These are phyloP conservation scores for Naso thynnoides DNA, from an alignment of 2,797 vertebrate species.

Conservation along the genomic window DNA sequence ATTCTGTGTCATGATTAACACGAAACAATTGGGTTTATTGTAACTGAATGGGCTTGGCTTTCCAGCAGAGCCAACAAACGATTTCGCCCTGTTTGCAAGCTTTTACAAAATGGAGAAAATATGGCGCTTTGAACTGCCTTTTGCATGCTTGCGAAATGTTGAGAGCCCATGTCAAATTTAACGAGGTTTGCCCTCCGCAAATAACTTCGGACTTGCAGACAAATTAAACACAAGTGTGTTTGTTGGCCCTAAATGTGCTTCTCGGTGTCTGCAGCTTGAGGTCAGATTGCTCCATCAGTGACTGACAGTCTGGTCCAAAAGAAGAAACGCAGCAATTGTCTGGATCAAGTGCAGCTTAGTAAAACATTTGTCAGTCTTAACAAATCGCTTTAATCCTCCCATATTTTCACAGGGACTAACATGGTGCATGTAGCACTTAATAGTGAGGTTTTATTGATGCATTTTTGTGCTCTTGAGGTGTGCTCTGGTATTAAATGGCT, in stretches of 20 bases:
- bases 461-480: constrained; percentile 17
- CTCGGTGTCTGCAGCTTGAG: constrained; percentile 50
- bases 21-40: neutral
- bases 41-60: constrained; percentile 4
- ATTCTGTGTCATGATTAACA: neutral
- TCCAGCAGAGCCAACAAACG: constrained; percentile 16
- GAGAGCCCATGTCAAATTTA: constrained; percentile 83
- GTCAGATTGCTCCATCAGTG: constrained; percentile 56
- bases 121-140: constrained; percentile 80
- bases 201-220: constrained; percentile 79
- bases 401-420: constrained; percentile 41
- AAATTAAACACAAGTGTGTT: constrained; percentile 81
- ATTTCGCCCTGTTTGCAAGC: constrained; percentile 23
- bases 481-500: constrained; percentile 17
- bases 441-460: constrained; percentile 15
- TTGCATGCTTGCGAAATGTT: constrained; percentile 86
- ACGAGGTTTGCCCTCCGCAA: constrained; percentile 82
- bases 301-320: constrained; percentile 30
- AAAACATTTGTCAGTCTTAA: constrained; percentile 43
- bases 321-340: constrained; percentile 20
- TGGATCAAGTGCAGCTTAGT: constrained; percentile 31
- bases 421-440: constrained; percentile 29
- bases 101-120: constrained; percentile 49
- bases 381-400: constrained; percentile 63
- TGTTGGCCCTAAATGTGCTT: constrained; percentile 69